Percentiles rank a stretch among this genome's conserved stretches.
phyloP scores from a whole-genome alignment of 2,113 vertebrate genomes.

The Barbus barbus region DNA sequence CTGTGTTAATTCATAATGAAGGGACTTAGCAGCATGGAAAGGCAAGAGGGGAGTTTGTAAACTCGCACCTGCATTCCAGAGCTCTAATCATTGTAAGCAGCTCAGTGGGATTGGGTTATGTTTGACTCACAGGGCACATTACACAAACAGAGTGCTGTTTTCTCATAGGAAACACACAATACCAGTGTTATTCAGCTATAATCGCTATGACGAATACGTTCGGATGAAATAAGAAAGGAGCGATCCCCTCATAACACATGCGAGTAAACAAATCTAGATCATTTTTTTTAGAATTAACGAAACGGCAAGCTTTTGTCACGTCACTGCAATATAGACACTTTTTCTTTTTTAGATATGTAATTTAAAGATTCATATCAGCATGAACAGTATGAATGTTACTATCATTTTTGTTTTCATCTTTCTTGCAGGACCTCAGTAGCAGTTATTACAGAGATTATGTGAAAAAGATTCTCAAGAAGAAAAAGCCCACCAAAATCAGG shows the following conservation, averaged over 20 bases:
- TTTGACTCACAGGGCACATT: conserved; percentile 72
- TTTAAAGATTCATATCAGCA: no score
- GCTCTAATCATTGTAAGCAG: conserved; percentile 75
- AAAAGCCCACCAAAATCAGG: conserved; percentile 65
- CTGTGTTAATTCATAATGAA: conserved; percentile 24
- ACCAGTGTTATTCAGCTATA: conserved; percentile 69
- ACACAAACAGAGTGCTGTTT: conserved; percentile 70
- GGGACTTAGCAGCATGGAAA: conserved; percentile 38
- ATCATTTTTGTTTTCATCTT: no score
- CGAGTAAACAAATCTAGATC: background rate
- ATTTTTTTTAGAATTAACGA: background rate
- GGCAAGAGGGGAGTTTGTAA: conserved; percentile 54
- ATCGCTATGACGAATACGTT: conserved; percentile 61
- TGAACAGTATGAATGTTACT: no score
- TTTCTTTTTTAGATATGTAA: no score
- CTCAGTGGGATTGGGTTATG: conserved; percentile 75
- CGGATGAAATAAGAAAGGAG: conserved; percentile 54
- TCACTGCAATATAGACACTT: no score
- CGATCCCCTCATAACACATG: background rate
- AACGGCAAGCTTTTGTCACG: no score
- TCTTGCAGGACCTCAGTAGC: conserved; percentile 71
- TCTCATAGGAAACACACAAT: conserved; percentile 67
- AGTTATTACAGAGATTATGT: conserved; percentile 83
- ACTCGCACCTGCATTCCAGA: conserved; percentile 55
- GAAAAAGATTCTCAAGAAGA: conserved; percentile 76